A percentile compares a stretch with the other conserved stretches of the same genome.
Conservation (phyloP, 2,113 vertebrate genomes). For the Clarias gariepinus region DNA sequence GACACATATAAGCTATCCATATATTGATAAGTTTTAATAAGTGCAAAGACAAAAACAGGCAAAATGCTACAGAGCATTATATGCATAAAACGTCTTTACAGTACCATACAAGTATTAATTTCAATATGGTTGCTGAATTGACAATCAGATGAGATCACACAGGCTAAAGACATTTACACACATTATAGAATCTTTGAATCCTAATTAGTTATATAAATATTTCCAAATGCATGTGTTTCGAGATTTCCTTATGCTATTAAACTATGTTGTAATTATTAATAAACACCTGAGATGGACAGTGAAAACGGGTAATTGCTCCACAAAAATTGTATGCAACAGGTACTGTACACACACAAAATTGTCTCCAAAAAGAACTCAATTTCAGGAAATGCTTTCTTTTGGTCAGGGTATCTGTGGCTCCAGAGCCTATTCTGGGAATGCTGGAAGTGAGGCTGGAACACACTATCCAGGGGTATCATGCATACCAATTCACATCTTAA, state of each 20-base stretch:
- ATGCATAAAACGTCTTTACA: background rate
- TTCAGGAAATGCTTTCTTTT: background rate
- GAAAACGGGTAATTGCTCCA: background rate
- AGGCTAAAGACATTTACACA: background rate
- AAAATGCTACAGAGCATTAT: background rate
- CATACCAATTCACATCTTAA: background rate
- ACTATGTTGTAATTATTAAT: background rate
- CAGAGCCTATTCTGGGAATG: background rate
- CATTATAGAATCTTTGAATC: background rate
- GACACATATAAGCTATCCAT: too few relatives aligned
- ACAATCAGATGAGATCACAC: background rate
- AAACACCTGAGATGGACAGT: background rate
- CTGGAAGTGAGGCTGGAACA: background rate
- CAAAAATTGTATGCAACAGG: background rate
- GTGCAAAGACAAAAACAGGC: background rate
- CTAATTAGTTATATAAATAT: background rate
- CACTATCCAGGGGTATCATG: background rate
- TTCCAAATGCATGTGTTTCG: background rate
- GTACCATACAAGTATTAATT: background rate
- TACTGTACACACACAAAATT: background rate
- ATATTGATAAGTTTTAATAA: background rate
- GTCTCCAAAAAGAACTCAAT: too few relatives aligned
- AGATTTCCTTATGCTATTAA: background rate
- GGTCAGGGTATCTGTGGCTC: background rate
- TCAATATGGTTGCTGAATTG: background rate